phyloP scores from a whole-genome alignment of 2,888 invertebrate species.

The Andricus curvator region DNA sequence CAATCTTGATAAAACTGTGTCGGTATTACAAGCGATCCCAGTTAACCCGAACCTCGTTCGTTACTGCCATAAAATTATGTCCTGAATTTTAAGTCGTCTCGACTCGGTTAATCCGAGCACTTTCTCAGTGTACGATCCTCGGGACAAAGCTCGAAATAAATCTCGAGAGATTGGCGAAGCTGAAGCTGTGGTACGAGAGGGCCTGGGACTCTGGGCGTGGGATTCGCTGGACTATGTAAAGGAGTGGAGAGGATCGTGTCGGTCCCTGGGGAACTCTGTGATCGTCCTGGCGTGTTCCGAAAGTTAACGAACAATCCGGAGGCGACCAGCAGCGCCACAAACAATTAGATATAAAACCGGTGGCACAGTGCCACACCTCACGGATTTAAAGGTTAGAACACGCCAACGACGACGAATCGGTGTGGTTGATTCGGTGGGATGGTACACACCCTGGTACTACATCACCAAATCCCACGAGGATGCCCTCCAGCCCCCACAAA shows the following conservation, averaged over 20 bases:
- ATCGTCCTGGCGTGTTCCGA: slow-evolving; percentile 51
- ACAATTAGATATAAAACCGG: slow-evolving; percentile 67
- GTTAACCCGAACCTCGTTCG: slow-evolving; percentile 52
- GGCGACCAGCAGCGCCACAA: slow-evolving; percentile 57
- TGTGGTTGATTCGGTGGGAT: slow-evolving; percentile 48
- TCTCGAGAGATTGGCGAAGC: slow-evolving; percentile 49
- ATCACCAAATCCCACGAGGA: slow-evolving; percentile 56
- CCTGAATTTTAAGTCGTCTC: slow-evolving; percentile 57
- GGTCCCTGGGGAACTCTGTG: slow-evolving; percentile 54
- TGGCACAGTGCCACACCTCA: slow-evolving; percentile 54
- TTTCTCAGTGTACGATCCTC: slow-evolving; percentile 48
- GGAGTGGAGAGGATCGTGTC: slow-evolving; percentile 46
- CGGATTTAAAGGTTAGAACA: slow-evolving; percentile 58
- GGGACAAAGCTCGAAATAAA: slow-evolving; percentile 61
- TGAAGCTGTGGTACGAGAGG: slow-evolving; percentile 18
- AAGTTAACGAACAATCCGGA: slow-evolving; percentile 55
- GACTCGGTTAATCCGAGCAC: slow-evolving; percentile 52
- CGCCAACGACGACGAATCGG: slow-evolving; percentile 56
- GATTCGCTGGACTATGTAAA: slow-evolving; percentile 39
- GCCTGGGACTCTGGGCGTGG: slow-evolving; percentile 9
- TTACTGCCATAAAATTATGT: slow-evolving; percentile 56
- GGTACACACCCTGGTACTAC: slow-evolving; percentile 51
- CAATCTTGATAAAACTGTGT: slow-evolving; percentile 7
- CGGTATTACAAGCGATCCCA: slow-evolving; percentile 22
- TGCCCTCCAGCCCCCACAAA: slow-evolving; percentile 43